phyloP scores from a whole-genome alignment of 2,797 vertebrate genomes.

The Melanitta fusca region DNA sequence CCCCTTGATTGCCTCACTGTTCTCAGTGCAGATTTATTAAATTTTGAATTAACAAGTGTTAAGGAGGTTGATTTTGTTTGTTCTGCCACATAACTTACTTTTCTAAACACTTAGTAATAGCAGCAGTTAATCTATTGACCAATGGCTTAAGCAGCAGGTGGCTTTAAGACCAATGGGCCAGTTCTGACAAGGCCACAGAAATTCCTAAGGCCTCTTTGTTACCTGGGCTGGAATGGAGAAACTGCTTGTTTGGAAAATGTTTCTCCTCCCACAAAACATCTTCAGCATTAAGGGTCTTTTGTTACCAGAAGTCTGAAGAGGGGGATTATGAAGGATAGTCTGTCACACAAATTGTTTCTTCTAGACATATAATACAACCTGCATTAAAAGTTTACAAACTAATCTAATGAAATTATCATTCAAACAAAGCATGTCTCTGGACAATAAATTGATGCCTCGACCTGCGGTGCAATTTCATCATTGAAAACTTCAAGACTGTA shows the following conservation, averaged over 20 bases:
- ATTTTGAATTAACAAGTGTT: slow-evolving; percentile 85
- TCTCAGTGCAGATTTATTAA: slow-evolving; percentile 80
- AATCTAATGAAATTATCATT: slow-evolving; percentile 84
- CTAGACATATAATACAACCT: slow-evolving; percentile 77
- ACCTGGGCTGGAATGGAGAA: slow-evolving; percentile 83
- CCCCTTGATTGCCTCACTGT: slow-evolving; percentile 68
- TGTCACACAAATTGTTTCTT: slow-evolving; percentile 83
- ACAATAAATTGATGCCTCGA: slow-evolving; percentile 63
- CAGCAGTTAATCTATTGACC: slow-evolving; percentile 85
- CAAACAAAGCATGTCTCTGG: slow-evolving; percentile 66
- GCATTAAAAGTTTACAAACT: slow-evolving; percentile 80
- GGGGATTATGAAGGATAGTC: slow-evolving; percentile 84
- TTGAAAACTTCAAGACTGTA: slow-evolving; percentile 1
- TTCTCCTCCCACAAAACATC: slow-evolving; percentile 86
- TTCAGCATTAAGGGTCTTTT: slow-evolving; percentile 84
- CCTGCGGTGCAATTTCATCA: slow-evolving; percentile 49
- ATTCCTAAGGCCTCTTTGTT: slow-evolving; percentile 84
- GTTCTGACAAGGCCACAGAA: slow-evolving; percentile 75
- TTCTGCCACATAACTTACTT: slow-evolving; percentile 85
- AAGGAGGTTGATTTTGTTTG: slow-evolving; percentile 86
- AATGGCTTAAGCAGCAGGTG: slow-evolving; percentile 86
- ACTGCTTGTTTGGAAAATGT: slow-evolving; percentile 85
- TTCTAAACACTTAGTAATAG: slow-evolving; percentile 84
- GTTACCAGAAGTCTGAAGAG: slow-evolving; percentile 81
- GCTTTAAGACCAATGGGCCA: slow-evolving; percentile 80